Conservation (phyloP, 1,140 invertebrate genomes). For the Drosophila subobscura region DNA sequence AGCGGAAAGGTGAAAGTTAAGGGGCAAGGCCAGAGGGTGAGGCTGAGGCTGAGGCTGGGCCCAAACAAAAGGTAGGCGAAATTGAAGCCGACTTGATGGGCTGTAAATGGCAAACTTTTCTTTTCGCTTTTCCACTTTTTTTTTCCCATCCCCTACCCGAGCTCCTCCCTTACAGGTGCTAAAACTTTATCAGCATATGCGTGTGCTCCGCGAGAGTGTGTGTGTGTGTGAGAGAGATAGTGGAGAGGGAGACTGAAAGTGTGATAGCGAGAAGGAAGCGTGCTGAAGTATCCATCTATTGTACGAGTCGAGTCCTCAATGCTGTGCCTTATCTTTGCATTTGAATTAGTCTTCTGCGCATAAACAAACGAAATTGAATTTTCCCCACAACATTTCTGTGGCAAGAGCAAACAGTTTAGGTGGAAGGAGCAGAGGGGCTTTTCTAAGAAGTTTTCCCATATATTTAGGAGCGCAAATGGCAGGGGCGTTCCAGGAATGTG, state of each 20-base stretch:
- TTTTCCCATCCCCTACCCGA: neutral
- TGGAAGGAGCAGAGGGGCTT: no score
- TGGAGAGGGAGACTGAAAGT: neutral
- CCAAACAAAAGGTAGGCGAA: slow-evolving; percentile 57
- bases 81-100: slow-evolving; percentile 68
- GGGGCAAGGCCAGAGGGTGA: slow-evolving; percentile 1
- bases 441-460: slow-evolving; percentile 13
- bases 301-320: slow-evolving; percentile 27
- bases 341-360: slow-evolving; percentile 65
- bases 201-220: slow-evolving; percentile 1
- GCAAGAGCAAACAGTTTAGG: slow-evolving; percentile 3
- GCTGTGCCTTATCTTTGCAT: slow-evolving; percentile 77
- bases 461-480: slow-evolving; percentile 16
- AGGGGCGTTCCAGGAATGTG: slow-evolving; percentile 2
- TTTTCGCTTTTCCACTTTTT: slow-evolving; percentile 44
- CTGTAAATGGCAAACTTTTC: slow-evolving; percentile 76
- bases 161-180: slow-evolving; percentile 25
- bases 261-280: slow-evolving; percentile 11
- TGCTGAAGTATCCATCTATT: slow-evolving; percentile 62
- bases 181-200: slow-evolving; percentile 59
- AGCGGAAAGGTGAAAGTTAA: slow-evolving; percentile 2
- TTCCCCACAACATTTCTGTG: slow-evolving; percentile 41
- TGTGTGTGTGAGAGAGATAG: neutral
- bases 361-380: slow-evolving; percentile 78
- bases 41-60: no score